phyloP scores from a whole-genome alignment of 2,113 vertebrate genomes.

The Stigmatopora argus region DNA sequence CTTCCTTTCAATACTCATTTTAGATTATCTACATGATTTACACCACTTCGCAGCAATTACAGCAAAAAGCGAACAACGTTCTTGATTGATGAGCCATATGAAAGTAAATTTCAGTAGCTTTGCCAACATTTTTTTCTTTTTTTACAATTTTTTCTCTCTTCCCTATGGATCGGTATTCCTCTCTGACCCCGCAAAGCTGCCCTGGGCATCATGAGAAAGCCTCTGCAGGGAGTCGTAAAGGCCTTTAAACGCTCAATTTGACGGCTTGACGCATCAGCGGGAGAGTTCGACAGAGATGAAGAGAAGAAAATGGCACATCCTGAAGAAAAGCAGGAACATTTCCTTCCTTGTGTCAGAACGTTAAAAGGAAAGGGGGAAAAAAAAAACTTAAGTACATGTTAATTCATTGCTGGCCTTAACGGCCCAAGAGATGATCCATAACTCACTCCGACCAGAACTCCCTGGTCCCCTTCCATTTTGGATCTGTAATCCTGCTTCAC shows the following conservation, averaged over 20 bases:
- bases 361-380: constrained; percentile 49
- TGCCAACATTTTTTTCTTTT: constrained; percentile 66
- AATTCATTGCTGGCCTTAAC: constrained; percentile 83
- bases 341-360: constrained; percentile 83
- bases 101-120: constrained; percentile 54
- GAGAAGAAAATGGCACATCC: constrained; percentile 93
- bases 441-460: constrained; percentile 54
- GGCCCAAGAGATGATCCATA: constrained; percentile 68
- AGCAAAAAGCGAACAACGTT: constrained; percentile 66
- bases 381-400: constrained; percentile 73
- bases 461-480: constrained; percentile 42
- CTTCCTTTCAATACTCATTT: constrained; percentile 37
- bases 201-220: constrained; percentile 73
- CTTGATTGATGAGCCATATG: constrained; percentile 75
- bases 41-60: constrained; percentile 66
- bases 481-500: constrained; percentile 48
- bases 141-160: constrained; percentile 40
- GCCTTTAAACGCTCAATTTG: constrained; percentile 80
- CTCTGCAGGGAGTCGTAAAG: constrained; percentile 81
- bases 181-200: constrained; percentile 70
- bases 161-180: constrained; percentile 77
- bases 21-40: constrained; percentile 48
- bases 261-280: constrained; percentile 78
- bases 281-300: constrained; percentile 85
- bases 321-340: constrained; percentile 90